Conservation (phyloP, 2,888 invertebrate genomes). For the Hydropsyche betteni region DNA sequence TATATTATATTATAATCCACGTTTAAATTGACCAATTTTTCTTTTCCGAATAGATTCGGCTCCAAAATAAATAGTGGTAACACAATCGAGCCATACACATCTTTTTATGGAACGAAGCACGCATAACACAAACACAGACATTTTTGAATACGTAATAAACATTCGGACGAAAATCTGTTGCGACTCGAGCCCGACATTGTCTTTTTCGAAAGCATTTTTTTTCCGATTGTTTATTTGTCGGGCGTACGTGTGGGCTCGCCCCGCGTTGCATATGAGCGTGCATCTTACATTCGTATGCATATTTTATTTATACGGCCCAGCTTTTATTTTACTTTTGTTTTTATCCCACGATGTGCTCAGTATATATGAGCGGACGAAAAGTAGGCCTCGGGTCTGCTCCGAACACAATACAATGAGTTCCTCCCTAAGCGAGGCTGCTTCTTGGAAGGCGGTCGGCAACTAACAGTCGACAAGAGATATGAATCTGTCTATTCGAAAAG, state of each 20-base stretch:
- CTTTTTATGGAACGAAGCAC: no score
- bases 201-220: neutral
- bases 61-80: no score
- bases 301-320: constrained; percentile 6
- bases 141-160: neutral
- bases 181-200: no score
- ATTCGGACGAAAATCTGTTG: no score
- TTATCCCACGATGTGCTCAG: constrained; percentile 27
- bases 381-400: constrained; percentile 22
- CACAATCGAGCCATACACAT: no score
- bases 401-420: constrained; percentile 31
- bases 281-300: neutral
- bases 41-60: no score
- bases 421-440: constrained; percentile 14
- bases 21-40: no score
- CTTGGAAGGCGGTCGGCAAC: constrained; percentile 32
- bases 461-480: constrained; percentile 21
- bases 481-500: constrained; percentile 30
- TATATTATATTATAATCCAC: no score
- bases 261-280: neutral
- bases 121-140: no score
- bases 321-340: constrained; percentile 24
- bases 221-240: neutral
- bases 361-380: constrained; percentile 34
- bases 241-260: neutral